phyloP scores from a whole-genome alignment of 2,888 invertebrate genomes.

The Amiota communis region DNA sequence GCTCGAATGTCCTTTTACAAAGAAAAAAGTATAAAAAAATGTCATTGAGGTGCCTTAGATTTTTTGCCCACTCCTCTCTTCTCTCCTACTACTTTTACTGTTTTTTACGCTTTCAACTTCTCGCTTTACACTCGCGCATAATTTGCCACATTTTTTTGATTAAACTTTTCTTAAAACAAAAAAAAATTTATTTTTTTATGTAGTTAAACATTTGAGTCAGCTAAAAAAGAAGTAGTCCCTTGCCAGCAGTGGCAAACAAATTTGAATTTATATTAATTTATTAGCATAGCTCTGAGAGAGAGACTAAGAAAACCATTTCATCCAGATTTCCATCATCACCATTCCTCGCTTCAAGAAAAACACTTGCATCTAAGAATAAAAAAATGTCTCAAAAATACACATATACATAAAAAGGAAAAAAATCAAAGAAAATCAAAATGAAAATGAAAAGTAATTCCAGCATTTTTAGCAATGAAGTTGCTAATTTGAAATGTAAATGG shows the following conservation, averaged over 20 bases:
- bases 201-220: conserved; percentile 41
- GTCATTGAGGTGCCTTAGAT: conserved; percentile 16
- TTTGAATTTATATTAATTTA: conserved; percentile 72
- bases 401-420: not conserved
- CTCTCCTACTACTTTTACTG: not conserved
- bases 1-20: too few species aligned
- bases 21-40: too few species aligned
- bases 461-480: conserved; percentile 63
- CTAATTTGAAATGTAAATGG: conserved; percentile 67
- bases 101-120: conserved; percentile 8
- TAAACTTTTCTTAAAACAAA: conserved; percentile 43
- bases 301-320: too few species aligned
- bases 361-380: conserved; percentile 10
- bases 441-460: conserved; percentile 63
- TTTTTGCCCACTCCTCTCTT: not conserved
- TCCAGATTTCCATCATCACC: too few species aligned
- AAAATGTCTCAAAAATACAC: conserved; percentile 35
- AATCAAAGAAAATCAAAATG: conserved; percentile 43
- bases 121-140: conserved; percentile 36
- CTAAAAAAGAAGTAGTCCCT: conserved; percentile 57
- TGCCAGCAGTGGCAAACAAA: conserved; percentile 65
- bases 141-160: conserved; percentile 51
- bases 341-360: not conserved
- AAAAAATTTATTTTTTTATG: not conserved
- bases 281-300: conserved; percentile 62